Percentiles rank a stretch among this genome's conserved stretches.
phyloP scores from a whole-genome alignment of 2,113 vertebrate genomes.

The Neopipo cinnamomea region DNA sequence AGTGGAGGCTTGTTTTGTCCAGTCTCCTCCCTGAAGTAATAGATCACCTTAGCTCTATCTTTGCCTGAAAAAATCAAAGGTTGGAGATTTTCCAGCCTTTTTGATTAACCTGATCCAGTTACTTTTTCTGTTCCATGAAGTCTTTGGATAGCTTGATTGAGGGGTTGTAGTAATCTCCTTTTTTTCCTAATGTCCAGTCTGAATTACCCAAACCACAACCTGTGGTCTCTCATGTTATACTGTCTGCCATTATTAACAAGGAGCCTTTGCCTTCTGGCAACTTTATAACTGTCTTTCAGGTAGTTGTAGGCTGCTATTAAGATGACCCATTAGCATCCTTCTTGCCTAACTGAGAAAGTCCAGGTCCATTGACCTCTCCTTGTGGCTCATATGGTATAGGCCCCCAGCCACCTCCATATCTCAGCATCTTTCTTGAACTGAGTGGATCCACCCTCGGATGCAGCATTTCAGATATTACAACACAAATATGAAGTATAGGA shows the following conservation, averaged over 20 bases:
- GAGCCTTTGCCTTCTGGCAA: background rate
- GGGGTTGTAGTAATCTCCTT: background rate
- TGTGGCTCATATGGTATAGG: background rate
- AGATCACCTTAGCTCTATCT: background rate
- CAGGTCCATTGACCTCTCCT: background rate
- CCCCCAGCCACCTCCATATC: background rate
- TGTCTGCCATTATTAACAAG: background rate
- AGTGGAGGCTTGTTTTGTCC: background rate
- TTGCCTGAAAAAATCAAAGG: background rate
- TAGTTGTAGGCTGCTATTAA: background rate
- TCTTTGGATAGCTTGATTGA: background rate
- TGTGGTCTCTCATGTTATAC: background rate
- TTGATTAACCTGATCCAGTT: background rate
- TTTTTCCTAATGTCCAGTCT: background rate
- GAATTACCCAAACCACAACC: background rate
- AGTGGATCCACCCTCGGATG: background rate
- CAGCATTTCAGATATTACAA: background rate
- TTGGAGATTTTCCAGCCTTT: background rate
- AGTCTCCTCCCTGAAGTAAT: background rate
- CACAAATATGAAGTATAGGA: background rate
- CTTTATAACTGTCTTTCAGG: background rate
- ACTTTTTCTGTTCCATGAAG: background rate
- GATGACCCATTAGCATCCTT: background rate
- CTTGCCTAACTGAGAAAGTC: background rate
- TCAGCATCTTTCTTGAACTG: background rate